Percentiles rank a stretch among this genome's conserved stretches.
phyloP scores from a whole-genome alignment of 2,888 invertebrate species.

The Cephus rjabovi region DNA sequence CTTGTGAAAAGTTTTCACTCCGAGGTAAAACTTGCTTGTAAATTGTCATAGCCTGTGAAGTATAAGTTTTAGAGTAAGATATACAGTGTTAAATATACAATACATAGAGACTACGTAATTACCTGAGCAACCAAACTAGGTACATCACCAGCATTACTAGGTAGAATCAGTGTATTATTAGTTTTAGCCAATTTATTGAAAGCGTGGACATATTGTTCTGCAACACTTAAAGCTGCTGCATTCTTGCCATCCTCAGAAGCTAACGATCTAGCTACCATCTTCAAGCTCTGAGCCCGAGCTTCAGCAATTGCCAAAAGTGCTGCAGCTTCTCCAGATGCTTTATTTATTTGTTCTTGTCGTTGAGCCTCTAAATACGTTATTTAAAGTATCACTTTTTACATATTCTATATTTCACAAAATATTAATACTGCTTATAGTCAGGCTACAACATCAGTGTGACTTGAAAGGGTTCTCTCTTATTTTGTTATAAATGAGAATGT shows the following conservation, averaged over 20 bases:
- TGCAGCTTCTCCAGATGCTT: conserved; percentile 91
- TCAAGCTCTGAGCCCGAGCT: conserved; percentile 88
- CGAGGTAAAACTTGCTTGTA: conserved; percentile 62
- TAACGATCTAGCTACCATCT: conserved; percentile 79
- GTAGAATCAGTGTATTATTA: conserved; percentile 94
- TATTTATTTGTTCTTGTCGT: conserved; percentile 93
- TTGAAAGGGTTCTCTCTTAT: too few relatives aligned
- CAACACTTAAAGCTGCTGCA: conserved; percentile 92
- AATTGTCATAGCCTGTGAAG: conserved; percentile 63
- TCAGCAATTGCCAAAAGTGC: conserved; percentile 92
- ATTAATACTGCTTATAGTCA: too few relatives aligned
- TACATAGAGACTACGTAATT: conserved; percentile 1
- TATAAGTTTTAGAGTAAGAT: not conserved
- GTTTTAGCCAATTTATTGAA: conserved; percentile 94
- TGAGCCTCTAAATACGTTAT: conserved; percentile 80
- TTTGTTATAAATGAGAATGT: too few relatives aligned
- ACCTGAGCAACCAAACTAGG: conserved; percentile 85
- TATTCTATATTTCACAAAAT: too few relatives aligned
- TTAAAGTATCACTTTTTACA: conserved; percentile 2
- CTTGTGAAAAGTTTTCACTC: not conserved
- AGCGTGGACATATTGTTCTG: conserved; percentile 95
- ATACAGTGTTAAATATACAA: not conserved
- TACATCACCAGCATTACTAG: conserved; percentile 88
- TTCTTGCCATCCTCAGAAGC: conserved; percentile 79
- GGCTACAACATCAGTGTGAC: too few relatives aligned